Base-by-base conservation (phyloP, 2,113 vertebrate species). In the Takifugu bimaculatus region DNA sequence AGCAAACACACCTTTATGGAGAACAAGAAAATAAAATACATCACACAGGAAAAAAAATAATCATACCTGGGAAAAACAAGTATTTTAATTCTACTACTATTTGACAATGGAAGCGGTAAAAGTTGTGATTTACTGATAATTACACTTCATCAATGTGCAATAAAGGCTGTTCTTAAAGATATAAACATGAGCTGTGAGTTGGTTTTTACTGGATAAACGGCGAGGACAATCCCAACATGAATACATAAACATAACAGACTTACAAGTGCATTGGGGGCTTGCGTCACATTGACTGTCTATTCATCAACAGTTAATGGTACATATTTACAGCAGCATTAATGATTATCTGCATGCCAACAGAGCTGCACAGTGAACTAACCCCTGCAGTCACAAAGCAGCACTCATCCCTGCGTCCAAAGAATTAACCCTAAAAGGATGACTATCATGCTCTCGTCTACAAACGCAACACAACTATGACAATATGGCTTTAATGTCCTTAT, bases 191-290 rank as follows among this genome's bases (percentile, higher is more conserved):
- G 35, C 35, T 11, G 35, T 39, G 35, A 39, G 35, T 28, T 55
- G 44, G 12, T 3, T 43, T 27, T 60, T 60, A 67, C 61, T 72
- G 71, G 78, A 73, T 62, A 65, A 32, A 54, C 13, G 50, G 28
- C 59, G 35, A 64, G 32, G 42, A 44, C 1, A 13, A 47, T 32
- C 51, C 55, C 50, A 69, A 74, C 52, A 66, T 56, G 63, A 49
- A 76, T 14, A 64, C 74, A 75, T 55, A 78, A 60, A 75, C 68
- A 76, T 56, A 78, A 63, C 74, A 27, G 14, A 66, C 35, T n/a
- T 29, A 20, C 51, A 29, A 20, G 29, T 44, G 29, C 4, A 32
- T 60, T 32, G 14, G 51, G 25, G 53, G 43, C 20, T 47, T 63
- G 25, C 60, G 9, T 5, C 1, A 5, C 4, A 6, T 7, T 7